Evolutionary conservation across 2,113 vertebrate species (phyloP).

Genomic region (Puntigrus tetrazona): DNA sequence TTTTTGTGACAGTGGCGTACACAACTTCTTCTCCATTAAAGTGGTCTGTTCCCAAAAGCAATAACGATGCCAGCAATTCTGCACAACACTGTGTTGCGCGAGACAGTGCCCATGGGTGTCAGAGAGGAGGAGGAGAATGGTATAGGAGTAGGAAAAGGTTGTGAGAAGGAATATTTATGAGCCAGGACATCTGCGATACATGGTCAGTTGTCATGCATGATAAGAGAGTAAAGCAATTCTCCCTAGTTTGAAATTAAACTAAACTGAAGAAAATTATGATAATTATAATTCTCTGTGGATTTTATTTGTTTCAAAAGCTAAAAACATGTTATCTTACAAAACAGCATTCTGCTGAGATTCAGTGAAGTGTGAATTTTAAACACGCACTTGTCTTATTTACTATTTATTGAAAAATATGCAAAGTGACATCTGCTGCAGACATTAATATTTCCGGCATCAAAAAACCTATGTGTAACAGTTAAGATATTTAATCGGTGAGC

Average conservation of each 20-base stretch:
- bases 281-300: background rate
- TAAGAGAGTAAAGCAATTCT: background rate
- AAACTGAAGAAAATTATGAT: background rate
- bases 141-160: background rate
- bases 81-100: background rate
- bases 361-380: background rate
- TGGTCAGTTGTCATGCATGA: background rate
- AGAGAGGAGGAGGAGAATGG: background rate
- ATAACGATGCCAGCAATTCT: background rate
- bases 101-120: background rate
- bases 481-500: background rate
- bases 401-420: background rate
- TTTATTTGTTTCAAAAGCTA: background rate
- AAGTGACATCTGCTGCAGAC: background rate
- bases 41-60: background rate
- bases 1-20: background rate
- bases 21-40: background rate
- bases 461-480: background rate
- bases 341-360: background rate
- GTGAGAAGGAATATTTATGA: background rate
- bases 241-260: background rate
- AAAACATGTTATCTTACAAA: background rate
- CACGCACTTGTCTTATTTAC: background rate
- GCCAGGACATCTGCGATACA: background rate
- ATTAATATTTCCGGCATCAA: background rate